These are phyloP conservation scores for Timema podura DNA, from an alignment of 2,888 invertebrate species.

Conservation along the genomic window DNA sequence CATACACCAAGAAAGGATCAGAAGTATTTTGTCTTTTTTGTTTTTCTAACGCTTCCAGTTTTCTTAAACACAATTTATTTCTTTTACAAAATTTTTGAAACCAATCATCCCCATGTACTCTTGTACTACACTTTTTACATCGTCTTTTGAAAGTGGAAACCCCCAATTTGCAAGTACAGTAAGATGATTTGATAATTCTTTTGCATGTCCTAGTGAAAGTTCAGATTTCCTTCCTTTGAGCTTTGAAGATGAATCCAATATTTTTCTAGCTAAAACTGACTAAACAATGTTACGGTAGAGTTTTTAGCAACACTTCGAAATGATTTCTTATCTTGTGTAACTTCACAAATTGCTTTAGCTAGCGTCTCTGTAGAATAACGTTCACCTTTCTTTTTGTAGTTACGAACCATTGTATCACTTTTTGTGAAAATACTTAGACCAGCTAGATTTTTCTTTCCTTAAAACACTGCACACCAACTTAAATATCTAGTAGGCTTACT, in stretches of 20 bases:
- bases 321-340: neutral
- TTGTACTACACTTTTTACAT: constrained; percentile 10
- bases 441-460: neutral
- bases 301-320: neutral
- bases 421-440: neutral
- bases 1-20: constrained; percentile 8
- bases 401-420: neutral
- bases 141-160: constrained; percentile 5
- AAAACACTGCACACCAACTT: neutral
- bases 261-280: neutral
- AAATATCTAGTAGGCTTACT: neutral
- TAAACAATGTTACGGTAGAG: neutral
- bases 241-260: neutral
- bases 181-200: neutral
- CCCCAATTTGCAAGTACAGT: constrained; percentile 9
- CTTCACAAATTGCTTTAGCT: neutral
- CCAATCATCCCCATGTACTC: neutral
- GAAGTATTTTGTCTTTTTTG: neutral
- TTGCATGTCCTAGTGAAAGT: neutral
- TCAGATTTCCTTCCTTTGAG: neutral
- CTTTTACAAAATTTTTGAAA: neutral
- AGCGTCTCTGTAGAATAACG: neutral
- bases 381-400: neutral
- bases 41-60: neutral
- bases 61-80: neutral